Evolutionary conservation across 2,888 invertebrate genomes (phyloP).

Genomic region (Mesorhabditis belari): DNA sequence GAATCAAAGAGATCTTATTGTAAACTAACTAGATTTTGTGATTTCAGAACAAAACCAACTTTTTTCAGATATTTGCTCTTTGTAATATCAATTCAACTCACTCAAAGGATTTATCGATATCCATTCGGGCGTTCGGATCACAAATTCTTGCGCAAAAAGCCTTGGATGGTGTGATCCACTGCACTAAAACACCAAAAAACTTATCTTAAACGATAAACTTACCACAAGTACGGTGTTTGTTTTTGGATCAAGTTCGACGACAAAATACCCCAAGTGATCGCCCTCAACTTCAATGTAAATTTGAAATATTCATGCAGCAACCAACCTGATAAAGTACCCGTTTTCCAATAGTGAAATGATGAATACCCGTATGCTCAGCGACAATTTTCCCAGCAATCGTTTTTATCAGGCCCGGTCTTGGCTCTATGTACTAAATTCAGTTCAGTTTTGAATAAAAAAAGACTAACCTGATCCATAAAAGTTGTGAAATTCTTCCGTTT

Average conservation of each 20-base stretch:
- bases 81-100: background rate
- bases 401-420: conserved; percentile 72
- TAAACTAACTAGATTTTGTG: background rate
- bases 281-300: conserved; percentile 55
- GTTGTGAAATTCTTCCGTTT: conserved; percentile 71
- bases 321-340: conserved; percentile 61
- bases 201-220: background rate
- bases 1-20: conserved; percentile 1
- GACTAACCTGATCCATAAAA: conserved; percentile 70
- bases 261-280: conserved; percentile 66
- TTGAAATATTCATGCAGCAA: too few relatives aligned
- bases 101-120: conserved; percentile 11
- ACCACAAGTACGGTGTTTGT: conserved; percentile 75
- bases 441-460: background rate
- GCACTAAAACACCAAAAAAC: conserved; percentile 26
- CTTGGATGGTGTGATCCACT: conserved; percentile 32
- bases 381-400: conserved; percentile 71
- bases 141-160: conserved; percentile 32
- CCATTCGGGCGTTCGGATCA: conserved; percentile 31
- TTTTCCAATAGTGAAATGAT: conserved; percentile 90
- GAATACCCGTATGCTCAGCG: conserved; percentile 72
- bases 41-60: background rate
- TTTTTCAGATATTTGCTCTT: background rate
- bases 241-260: conserved; percentile 67
- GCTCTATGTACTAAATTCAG: conserved; percentile 68